Evolutionary conservation across 1,140 invertebrate species (phyloP), one percentile per base, ranked within the genome.

Genomic region (Capitella teleta): DNA sequence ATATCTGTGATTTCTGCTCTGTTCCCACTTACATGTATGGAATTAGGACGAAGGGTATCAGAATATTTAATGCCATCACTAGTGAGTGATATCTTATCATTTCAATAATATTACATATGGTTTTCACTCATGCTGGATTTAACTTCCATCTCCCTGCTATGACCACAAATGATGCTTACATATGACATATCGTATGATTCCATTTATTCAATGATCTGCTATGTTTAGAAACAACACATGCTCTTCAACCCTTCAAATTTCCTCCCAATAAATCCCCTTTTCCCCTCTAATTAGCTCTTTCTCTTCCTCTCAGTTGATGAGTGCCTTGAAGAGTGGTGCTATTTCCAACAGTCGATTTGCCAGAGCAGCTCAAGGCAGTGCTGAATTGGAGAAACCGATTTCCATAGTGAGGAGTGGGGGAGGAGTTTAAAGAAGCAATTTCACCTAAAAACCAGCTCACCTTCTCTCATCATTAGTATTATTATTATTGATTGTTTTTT

Each of bases 391-490:
- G 48, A 63, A 62, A 47, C 81, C 84, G 63, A 89, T 94, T 59
- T 80, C 82, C 28, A 88, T 95, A 1, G 90, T 95, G 64, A 78
- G 92, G 57, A 93, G 89, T 60, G 90, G 92, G 1, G 92, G 92
- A 61, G 92, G 92, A 54, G 73, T 97, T 5, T 77, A 69, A 51
- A n/a, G n/a, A n/a, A n/a, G n/a, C n/a, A n/a, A n/a, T n/a, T n/a
- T n/a, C n/a, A n/a, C n/a, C n/a, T n/a, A n/a, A n/a, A n/a, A n/a
- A n/a, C n/a, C n/a, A n/a, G n/a, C n/a, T n/a, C n/a, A n/a, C n/a
- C n/a, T n/a, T n/a, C n/a, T n/a, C n/a, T n/a, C n/a, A n/a, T n/a
- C n/a, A n/a, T n/a, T n/a, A n/a, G n/a, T n/a, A n/a, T n/a, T n/a
- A n/a, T n/a, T n/a, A n/a, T n/a, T n/a, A n/a, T n/a, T n/a, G n/a